Evolutionary conservation across 2,888 invertebrate genomes (phyloP).

Genomic region (Tachina lurida): DNA sequence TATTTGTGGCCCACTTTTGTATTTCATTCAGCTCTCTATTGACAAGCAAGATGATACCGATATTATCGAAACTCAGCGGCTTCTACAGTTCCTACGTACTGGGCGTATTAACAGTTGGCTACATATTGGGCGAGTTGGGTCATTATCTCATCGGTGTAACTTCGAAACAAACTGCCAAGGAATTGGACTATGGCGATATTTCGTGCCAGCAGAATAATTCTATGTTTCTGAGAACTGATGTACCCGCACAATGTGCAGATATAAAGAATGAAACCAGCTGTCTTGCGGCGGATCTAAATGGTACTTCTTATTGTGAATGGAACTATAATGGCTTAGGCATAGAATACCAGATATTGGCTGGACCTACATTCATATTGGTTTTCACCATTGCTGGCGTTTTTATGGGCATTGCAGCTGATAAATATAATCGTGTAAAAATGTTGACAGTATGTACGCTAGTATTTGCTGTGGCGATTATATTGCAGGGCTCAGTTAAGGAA

Average conservation of each 20-base stretch:
- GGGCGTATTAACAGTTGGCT: conserved; percentile 91
- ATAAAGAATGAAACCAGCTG: conserved; percentile 86
- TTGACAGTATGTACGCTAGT: conserved; percentile 90
- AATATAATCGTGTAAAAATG: conserved; percentile 89
- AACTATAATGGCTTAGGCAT: conserved; percentile 95
- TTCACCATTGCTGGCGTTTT: conserved; percentile 94
- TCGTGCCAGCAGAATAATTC: conserved; percentile 90
- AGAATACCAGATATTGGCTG: conserved; percentile 95
- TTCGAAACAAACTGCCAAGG: conserved; percentile 92
- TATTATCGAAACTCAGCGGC: conserved; percentile 85
- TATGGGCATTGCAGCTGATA: conserved; percentile 92
- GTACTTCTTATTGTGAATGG: conserved; percentile 93
- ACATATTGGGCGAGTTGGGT: conserved; percentile 93
- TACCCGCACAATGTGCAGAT: conserved; percentile 85
- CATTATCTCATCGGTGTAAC: conserved; percentile 95
- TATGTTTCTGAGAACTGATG: conserved; percentile 83
- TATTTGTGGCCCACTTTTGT: not conserved
- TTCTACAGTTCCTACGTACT: conserved; percentile 92
- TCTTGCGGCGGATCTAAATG: conserved; percentile 86
- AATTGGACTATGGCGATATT: conserved; percentile 93
- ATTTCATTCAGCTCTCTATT: conserved; percentile 14
- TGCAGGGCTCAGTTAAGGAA: conserved; percentile 92
- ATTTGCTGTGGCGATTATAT: conserved; percentile 91
- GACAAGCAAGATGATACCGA: conserved; percentile 77
- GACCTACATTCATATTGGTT: conserved; percentile 95